Base-by-base conservation (phyloP, 2,888 invertebrate genomes). In the Itoplectis maculator region DNA sequence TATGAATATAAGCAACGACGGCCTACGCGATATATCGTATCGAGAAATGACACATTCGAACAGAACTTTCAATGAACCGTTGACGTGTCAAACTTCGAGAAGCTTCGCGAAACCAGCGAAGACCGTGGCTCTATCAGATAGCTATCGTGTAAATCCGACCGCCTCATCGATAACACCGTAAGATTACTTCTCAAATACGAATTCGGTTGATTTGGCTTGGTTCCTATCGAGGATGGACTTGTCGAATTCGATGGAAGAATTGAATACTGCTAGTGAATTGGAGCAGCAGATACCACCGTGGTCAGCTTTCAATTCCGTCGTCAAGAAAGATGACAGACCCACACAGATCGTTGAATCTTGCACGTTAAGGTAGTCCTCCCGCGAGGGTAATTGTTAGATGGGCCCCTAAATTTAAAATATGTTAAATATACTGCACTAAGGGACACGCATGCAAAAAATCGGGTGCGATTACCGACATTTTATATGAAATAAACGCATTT, bases 271-370 rank as follows among this genome's bases (percentile, higher is more conserved):
- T 37, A 37, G 15, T 35, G 37, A 15, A 59, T 15, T 8, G 15
- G 59, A 23, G 20, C 79, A 79, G 42, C 47, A 18, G 15, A 66
- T 72, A 13, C 79, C 79, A 20, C 40, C 56, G 2, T 79, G 79
- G 79, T 37, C 79, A 29, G 73, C 59, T 18, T 79, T 79, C 42
- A 65, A 79, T 54, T 73, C 37, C 45, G 37, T 79, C 15, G 51
- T 79, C 7, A 74, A 49, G 49, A 13, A 66, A 15, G 79, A 74
- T 59, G 13, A 20, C 40, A 61, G 79, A 37, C 61, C 56, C 13
- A 66, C 15, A 56, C 49, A 73, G 45, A 59, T 49, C 15, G 56
- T 49, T 0, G 73, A 73, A 7, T 73, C 65, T 74, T 45, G n/a
- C n/a, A n/a, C n/a, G n/a, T n/a, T n/a, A 40, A 40, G 40, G 40